Evolutionary conservation across 1,140 invertebrate genomes (phyloP).

Genomic region (Scaptomyza pallida): DNA sequence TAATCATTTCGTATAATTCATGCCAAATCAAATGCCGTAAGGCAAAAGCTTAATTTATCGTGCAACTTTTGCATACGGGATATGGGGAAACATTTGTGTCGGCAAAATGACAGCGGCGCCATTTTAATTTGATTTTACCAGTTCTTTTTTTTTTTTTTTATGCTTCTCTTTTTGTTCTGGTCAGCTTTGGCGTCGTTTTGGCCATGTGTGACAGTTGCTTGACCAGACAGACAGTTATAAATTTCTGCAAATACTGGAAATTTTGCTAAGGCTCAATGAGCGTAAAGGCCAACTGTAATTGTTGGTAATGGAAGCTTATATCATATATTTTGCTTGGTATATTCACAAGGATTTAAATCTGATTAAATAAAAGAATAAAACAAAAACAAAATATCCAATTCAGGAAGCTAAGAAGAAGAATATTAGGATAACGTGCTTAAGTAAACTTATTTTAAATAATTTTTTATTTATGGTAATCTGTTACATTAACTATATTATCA

Average conservation of each 20-base stretch:
- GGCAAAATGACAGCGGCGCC: constrained; percentile 59
- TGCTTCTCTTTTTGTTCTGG: constrained; percentile 33
- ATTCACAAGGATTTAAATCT: no score
- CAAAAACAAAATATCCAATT: no score
- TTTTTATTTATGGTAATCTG: no score
- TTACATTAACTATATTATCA: no score
- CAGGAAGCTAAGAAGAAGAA: no score
- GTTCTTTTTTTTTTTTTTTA: constrained; percentile 21
- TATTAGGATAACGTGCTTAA: no score
- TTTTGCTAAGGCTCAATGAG: constrained; percentile 10
- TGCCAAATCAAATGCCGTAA: constrained; percentile 68
- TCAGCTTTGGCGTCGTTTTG: constrained; percentile 55
- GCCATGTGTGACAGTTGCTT: constrained; percentile 65
- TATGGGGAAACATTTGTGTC: constrained; percentile 30
- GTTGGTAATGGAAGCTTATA: background rate
- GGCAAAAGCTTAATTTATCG: constrained; percentile 65
- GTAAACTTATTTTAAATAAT: no score
- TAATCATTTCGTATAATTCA: constrained; percentile 57
- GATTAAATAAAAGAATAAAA: no score
- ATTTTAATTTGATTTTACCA: constrained; percentile 77
- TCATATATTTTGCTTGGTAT: no score
- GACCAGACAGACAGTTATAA: constrained; percentile 49
- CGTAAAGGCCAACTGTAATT: constrained; percentile 15
- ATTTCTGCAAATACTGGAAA: constrained; percentile 19
- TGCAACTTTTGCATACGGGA: constrained; percentile 35